These are phyloP conservation scores for Chaetodon trifascialis DNA, from an alignment of 2,113 vertebrate genomes.

Conservation along the genomic window DNA sequence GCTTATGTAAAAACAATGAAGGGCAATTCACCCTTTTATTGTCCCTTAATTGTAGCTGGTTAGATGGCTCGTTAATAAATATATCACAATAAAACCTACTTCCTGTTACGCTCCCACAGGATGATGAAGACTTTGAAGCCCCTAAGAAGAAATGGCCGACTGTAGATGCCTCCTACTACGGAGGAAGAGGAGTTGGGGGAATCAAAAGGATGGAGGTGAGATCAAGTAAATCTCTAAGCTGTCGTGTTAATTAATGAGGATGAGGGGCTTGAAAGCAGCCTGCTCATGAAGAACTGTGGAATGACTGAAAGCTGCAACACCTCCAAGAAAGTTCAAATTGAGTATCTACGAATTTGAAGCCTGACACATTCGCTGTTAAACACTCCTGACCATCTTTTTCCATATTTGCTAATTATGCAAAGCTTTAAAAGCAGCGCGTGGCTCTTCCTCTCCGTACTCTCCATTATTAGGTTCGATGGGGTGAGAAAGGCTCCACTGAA, in stretches of 20 bases:
- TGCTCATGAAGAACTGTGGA: neutral
- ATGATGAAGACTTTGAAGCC: slow-evolving; percentile 90
- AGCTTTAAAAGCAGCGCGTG: neutral
- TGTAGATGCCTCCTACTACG: slow-evolving; percentile 97
- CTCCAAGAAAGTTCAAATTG: neutral
- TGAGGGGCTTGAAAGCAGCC: neutral
- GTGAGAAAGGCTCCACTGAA: slow-evolving; percentile 96
- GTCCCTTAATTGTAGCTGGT: neutral
- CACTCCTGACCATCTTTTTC: neutral
- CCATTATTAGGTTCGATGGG: slow-evolving; percentile 93
- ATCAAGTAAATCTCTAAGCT: neutral
- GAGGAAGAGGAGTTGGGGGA: slow-evolving; percentile 95
- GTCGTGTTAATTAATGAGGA: neutral
- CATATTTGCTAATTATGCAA: neutral
- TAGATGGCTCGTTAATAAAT: neutral
- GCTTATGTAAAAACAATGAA: neutral
- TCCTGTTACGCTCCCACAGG: slow-evolving; percentile 70
- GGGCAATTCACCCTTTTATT: neutral
- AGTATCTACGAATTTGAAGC: neutral
- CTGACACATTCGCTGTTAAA: neutral
- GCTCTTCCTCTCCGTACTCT: neutral
- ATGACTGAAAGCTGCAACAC: neutral
- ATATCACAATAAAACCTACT: neutral
- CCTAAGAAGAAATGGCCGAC: slow-evolving; percentile 91
- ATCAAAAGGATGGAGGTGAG: slow-evolving; percentile 99